Evolutionary conservation across 2,113 vertebrate genomes (phyloP).

Genomic region (Corydoras maculifer): DNA sequence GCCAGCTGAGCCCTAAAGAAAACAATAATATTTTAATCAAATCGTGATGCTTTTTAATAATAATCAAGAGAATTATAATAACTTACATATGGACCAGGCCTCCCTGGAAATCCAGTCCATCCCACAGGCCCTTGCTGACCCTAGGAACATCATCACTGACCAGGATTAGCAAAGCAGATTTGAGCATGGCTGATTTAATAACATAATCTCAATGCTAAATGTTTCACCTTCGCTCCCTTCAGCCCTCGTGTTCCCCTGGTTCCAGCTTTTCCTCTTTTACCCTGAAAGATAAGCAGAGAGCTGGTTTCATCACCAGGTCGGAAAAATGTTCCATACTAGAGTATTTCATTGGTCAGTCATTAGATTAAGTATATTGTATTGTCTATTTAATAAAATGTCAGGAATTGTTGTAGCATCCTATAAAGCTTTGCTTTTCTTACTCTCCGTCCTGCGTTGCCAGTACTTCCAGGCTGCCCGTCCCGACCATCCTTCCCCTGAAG

Average conservation of each 20-base stretch:
- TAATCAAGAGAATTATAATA: slow-evolving; percentile 4
- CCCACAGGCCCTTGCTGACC: slow-evolving; percentile 60
- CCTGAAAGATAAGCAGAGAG: slow-evolving; percentile 48
- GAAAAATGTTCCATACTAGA: too few species aligned
- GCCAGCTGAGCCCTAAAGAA: slow-evolving; percentile 62
- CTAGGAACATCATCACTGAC: slow-evolving; percentile 47
- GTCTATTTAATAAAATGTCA: too few species aligned
- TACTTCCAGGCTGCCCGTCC: slow-evolving; percentile 55
- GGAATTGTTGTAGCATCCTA: too few species aligned
- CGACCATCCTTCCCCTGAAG: slow-evolving; percentile 61
- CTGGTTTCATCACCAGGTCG: too few species aligned
- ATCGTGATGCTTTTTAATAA: background rate
- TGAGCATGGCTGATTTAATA: background rate
- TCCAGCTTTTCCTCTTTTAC: slow-evolving; percentile 67
- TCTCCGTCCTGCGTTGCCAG: slow-evolving; percentile 59
- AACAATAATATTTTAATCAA: background rate
- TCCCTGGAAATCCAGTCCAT: slow-evolving; percentile 55
- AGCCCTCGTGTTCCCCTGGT: slow-evolving; percentile 55
- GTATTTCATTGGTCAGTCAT: too few species aligned
- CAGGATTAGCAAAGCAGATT: background rate
- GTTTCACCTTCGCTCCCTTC: slow-evolving; percentile 66
- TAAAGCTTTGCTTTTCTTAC: slow-evolving; percentile 46
- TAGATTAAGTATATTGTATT: too few species aligned
- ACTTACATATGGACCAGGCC: slow-evolving; percentile 66
- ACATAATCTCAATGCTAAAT: background rate